Percentiles rank a stretch among this genome's conserved stretches.
Conservation (phyloP, 1,140 invertebrate genomes). For the Drosophila virilis region DNA sequence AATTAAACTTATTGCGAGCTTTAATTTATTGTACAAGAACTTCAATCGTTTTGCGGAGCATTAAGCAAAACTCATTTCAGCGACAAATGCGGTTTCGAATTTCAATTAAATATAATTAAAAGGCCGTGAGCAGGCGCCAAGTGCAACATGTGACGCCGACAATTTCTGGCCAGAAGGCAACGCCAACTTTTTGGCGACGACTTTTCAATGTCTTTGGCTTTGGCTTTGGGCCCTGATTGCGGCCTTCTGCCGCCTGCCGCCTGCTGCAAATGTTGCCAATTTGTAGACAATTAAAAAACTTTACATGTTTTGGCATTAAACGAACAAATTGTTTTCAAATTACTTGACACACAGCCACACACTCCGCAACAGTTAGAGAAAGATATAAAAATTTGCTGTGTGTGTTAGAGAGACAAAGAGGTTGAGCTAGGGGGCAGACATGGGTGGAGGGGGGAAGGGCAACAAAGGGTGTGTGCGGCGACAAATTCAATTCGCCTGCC, state of each 20-base stretch:
- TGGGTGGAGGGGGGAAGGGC: neutral
- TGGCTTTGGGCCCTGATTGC: no score
- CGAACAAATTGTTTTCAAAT: conserved; percentile 79
- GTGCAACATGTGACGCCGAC: conserved; percentile 74
- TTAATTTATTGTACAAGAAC: neutral
- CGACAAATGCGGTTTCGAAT: conserved; percentile 58
- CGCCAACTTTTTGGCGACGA: conserved; percentile 66
- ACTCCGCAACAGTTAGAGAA: conserved; percentile 26
- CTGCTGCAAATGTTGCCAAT: conserved; percentile 69
- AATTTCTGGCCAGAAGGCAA: conserved; percentile 40
- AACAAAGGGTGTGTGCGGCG: neutral
- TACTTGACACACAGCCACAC: conserved; percentile 37
- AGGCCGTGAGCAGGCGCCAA: conserved; percentile 40
- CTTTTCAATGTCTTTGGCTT: conserved; percentile 62
- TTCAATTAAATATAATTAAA: conserved; percentile 78
- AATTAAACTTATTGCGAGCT: neutral
- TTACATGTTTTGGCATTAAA: conserved; percentile 75
- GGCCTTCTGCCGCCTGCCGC: neutral
- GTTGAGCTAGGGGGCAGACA: neutral
- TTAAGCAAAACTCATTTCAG: conserved; percentile 15
- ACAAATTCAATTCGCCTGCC: conserved; percentile 50
- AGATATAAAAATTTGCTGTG: neutral
- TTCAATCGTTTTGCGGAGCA: conserved; percentile 6
- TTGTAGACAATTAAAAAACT: conserved; percentile 82
- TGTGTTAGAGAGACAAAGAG: neutral